Evolutionary conservation across 2,888 invertebrate species (phyloP), one percentile per base, ranked within the genome.

Genomic region (Cataglyphis altisquamis): DNA sequence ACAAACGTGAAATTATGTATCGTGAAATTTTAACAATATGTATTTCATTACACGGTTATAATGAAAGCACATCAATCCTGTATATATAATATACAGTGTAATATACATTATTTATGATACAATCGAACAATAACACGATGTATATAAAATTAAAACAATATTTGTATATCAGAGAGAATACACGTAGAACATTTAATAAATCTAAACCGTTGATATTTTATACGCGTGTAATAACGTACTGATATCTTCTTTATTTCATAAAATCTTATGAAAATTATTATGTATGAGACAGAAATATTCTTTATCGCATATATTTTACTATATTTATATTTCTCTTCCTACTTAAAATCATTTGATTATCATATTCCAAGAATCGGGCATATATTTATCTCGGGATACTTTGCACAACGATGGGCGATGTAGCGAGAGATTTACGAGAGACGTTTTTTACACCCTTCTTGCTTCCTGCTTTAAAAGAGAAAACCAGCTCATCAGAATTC

Each of bases 401-500:
- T 12, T 67, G 39, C 12, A 41, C 70, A 32, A 52, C n/a, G 70
- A 60, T 72, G 45, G 36, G 25, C 72, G 78, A 80, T 60, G 60
- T 80, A 60, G 32, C 57, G 45, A 12, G 72, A 60, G 60, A 80
- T 80, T 80, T 80, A 80, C 48, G 72, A 70, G 70, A 9, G 60
- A 80, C 60, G 78, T 67, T 72, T 45, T 41, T 41, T 70, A 45
- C 21, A 29, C 45, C 32, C 45, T 48, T 32, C 41, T 41, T 32
- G 41, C 57, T 70, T 45, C 8, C 57, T n/a, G 57, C 57, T 32
- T 29, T 10, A 45, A 36, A 45, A 72, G 62, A 72, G 78, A 72
- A 80, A 60, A 80, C 60, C 57, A 18, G 72, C 72, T 72, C 60
- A 72, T 72, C 78, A 72, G 60, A 80, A 80, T 80, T 80, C 78